Conservation (phyloP, 2,797 vertebrate species). For the Parauchenoglanis ngamensis region DNA sequence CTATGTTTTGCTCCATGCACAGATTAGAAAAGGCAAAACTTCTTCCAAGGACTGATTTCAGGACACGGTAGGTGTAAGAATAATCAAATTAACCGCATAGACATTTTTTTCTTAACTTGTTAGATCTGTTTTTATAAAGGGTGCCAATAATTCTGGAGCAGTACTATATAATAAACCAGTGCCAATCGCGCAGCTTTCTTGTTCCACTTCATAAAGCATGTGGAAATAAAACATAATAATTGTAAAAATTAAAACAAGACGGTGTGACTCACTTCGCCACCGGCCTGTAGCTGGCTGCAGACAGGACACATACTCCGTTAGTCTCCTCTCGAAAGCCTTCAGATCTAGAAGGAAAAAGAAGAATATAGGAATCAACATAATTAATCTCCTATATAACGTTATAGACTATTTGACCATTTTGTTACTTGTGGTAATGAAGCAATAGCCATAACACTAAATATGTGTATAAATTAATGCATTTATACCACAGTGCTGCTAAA, state of each 20-base stretch:
- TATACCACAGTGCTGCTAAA: not conserved
- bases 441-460: not conserved
- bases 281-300: constrained; percentile 97
- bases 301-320: constrained; percentile 97
- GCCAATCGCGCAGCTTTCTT: not conserved
- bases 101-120: not conserved
- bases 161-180: not conserved
- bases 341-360: constrained; percentile 77
- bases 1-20: not conserved
- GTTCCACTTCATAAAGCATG: not conserved
- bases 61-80: not conserved
- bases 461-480: not conserved
- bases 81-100: not conserved
- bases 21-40: not conserved
- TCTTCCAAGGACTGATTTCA: not conserved
- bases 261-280: constrained; percentile 95
- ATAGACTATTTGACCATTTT: not conserved
- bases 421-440: not conserved
- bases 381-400: not conserved
- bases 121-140: not conserved
- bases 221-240: not conserved
- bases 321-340: constrained; percentile 97
- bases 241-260: not conserved
- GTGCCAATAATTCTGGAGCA: not conserved
- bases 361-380: not conserved